phyloP scores from a whole-genome alignment of 2,888 invertebrate species.

The Lapara coniferarum region DNA sequence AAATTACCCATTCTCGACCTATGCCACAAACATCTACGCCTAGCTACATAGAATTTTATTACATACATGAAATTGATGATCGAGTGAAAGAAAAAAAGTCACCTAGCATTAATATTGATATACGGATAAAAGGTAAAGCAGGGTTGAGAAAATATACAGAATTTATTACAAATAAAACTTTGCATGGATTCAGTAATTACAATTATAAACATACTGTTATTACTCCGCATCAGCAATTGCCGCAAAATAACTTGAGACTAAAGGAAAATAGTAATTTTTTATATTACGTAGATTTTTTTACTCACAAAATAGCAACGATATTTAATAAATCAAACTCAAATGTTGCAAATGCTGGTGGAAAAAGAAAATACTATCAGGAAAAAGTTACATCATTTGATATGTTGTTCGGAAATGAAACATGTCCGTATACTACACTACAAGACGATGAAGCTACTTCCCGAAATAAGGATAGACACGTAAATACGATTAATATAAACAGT shows the following conservation, averaged over 20 bases:
- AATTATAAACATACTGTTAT: not conserved
- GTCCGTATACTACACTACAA: not conserved
- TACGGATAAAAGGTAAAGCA: not conserved
- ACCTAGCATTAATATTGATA: constrained; percentile 8
- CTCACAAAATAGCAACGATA: not conserved
- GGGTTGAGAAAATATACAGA: not conserved
- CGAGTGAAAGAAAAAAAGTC: constrained; percentile 37
- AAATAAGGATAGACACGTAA: not conserved
- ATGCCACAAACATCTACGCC: constrained; percentile 48
- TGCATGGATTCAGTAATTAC: not conserved
- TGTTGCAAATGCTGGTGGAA: not conserved
- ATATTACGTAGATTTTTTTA: constrained; percentile 13
- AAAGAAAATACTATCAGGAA: not conserved
- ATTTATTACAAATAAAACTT: not conserved
- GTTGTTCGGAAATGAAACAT: constrained; percentile 15
- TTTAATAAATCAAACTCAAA: not conserved
- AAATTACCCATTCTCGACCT: constrained; percentile 29
- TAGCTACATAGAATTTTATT: constrained; percentile 74
- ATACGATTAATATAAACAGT: not conserved
- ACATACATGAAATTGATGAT: constrained; percentile 59
- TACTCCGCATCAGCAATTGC: not conserved
- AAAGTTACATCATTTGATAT: not conserved
- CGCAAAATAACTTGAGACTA: not conserved
- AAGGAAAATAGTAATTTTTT: not conserved
- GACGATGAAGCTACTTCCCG: not conserved